phyloP scores from a whole-genome alignment of 2,113 vertebrate species.

The Panthera tigris region DNA sequence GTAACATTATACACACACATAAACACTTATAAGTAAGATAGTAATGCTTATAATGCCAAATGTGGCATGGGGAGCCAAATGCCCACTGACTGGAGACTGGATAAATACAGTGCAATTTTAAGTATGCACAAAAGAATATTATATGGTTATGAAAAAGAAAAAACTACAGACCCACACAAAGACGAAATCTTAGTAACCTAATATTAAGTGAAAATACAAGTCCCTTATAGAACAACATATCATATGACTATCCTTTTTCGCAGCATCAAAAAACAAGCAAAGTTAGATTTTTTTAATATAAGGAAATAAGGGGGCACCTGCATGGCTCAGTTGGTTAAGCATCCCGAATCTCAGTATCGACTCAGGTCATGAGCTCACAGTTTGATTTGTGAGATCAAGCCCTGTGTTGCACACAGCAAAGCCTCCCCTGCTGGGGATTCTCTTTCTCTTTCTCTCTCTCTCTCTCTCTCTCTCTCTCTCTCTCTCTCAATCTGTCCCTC shows the following conservation, averaged over 20 bases:
- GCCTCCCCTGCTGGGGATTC: too few species aligned
- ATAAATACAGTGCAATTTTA: not conserved
- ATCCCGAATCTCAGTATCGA: not conserved
- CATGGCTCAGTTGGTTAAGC: not conserved
- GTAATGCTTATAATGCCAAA: not conserved
- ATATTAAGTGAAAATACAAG: not conserved
- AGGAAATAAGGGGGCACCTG: not conserved
- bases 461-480: too few species aligned
- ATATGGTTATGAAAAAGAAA: not conserved
- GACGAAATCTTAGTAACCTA: not conserved
- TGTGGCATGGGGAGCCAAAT: not conserved
- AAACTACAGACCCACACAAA: not conserved
- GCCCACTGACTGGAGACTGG: not conserved
- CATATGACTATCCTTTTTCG: not conserved
- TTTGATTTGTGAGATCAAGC: too few species aligned
- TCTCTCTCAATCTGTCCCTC: too few species aligned
- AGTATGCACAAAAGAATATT: not conserved
- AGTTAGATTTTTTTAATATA: not conserved
- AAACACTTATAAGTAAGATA: not conserved
- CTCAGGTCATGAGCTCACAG: not conserved
- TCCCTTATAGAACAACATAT: not conserved
- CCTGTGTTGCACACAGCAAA: too few species aligned
- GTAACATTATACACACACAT: not conserved
- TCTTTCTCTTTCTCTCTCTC: too few species aligned
- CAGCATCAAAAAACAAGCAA: not conserved